Conservation (phyloP, 2,888 invertebrate species). For the Adelphocoris suturalis region DNA sequence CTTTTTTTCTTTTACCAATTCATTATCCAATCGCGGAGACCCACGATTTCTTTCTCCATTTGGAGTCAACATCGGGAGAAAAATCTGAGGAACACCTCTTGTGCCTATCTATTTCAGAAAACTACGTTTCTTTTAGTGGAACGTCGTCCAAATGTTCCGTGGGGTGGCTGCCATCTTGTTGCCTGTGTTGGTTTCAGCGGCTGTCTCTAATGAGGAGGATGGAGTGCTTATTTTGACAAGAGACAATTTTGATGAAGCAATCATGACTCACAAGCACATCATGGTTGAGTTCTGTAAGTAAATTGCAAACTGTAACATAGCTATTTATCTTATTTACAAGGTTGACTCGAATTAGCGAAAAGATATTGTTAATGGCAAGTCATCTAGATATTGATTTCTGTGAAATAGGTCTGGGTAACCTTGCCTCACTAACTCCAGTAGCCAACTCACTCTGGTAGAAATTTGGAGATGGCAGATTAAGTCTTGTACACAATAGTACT, state of each 20-base stretch:
- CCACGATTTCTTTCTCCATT: background rate
- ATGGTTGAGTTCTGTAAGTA: slow-evolving; percentile 99
- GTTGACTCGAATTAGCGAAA: too few relatives aligned
- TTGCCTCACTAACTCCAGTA: too few relatives aligned
- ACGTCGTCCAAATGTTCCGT: background rate
- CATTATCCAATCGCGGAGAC: background rate
- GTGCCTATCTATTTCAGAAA: background rate
- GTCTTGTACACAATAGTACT: too few relatives aligned
- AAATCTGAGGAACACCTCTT: background rate
- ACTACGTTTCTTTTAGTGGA: background rate
- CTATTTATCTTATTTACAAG: too few relatives aligned
- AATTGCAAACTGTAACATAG: too few relatives aligned
- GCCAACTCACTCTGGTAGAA: too few relatives aligned
- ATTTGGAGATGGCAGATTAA: too few relatives aligned
- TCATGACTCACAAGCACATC: slow-evolving; percentile 89
- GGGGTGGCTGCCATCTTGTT: background rate
- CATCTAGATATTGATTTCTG: too few relatives aligned
- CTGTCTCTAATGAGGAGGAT: slow-evolving; percentile 86
- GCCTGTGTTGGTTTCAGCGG: background rate
- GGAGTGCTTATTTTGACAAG: slow-evolving; percentile 93
- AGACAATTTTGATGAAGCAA: slow-evolving; percentile 91
- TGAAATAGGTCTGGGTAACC: too few relatives aligned
- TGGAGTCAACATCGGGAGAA: background rate
- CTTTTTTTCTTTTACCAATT: background rate
- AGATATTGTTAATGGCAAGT: too few relatives aligned